phyloP scores from a whole-genome alignment of 2,888 invertebrate species.

The Aphidius colemani region DNA sequence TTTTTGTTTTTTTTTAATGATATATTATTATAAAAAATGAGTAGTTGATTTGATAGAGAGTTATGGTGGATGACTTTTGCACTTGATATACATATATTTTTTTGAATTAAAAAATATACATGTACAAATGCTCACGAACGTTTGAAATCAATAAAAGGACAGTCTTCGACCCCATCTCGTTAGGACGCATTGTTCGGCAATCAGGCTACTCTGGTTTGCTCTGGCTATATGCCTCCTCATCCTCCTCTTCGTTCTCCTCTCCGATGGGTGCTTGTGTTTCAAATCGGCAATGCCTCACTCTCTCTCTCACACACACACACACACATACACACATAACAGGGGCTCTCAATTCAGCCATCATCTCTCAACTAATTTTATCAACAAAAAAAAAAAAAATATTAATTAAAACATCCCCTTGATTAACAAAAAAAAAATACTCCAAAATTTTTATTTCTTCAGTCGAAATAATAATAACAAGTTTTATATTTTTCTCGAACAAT shows the following conservation, averaged over 20 bases:
- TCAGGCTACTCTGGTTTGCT: conserved; percentile 45
- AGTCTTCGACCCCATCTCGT: conserved; percentile 51
- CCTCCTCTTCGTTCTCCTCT: conserved; percentile 14
- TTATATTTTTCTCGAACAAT: too few relatives aligned
- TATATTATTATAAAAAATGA: conserved; percentile 4
- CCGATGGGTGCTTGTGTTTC: conserved; percentile 8
- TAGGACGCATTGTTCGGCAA: conserved; percentile 52
- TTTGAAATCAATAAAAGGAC: conserved; percentile 49
- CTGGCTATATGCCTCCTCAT: conserved; percentile 38
- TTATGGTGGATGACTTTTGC: conserved; percentile 34
- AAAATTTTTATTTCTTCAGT: too few relatives aligned
- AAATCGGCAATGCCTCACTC: neutral
- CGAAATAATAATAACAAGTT: too few relatives aligned
- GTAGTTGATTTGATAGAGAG: conserved; percentile 30
- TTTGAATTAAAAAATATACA: too few relatives aligned
- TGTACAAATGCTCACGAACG: conserved; percentile 21
- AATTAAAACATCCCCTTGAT: too few relatives aligned
- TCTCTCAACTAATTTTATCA: too few relatives aligned
- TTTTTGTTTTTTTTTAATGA: too few relatives aligned
- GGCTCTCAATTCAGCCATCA: conserved; percentile 27
- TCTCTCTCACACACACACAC: neutral
- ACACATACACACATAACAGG: conserved; percentile 5
- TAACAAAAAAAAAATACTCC: too few relatives aligned
- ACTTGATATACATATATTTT: too few relatives aligned
- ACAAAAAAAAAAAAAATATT: too few relatives aligned